These are phyloP conservation scores for Seriola aureovittata DNA, from an alignment of 2,113 vertebrate species.

Conservation along the genomic window DNA sequence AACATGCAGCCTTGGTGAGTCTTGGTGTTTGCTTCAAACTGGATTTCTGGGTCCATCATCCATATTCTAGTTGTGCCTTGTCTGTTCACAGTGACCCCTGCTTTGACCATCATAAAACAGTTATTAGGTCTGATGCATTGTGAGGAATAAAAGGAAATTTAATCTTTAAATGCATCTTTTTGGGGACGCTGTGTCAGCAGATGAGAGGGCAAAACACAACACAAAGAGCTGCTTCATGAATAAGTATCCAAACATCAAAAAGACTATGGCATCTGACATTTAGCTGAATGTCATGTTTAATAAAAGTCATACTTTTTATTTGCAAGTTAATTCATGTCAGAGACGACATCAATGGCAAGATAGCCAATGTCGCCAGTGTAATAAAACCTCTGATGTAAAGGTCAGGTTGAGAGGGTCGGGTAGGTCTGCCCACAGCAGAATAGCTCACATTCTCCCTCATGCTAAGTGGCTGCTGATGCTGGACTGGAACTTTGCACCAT, in stretches of 20 bases:
- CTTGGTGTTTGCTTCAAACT: not conserved
- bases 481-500: slow-evolving; percentile 10
- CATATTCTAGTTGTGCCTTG: not conserved
- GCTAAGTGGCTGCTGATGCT: slow-evolving; percentile 30
- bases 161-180: slow-evolving; percentile 4
- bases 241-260: slow-evolving; percentile 8
- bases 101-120: slow-evolving; percentile 16
- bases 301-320: slow-evolving; percentile 9
- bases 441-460: slow-evolving; percentile 61
- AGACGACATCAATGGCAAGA: slow-evolving; percentile 7
- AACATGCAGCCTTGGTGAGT: no score
- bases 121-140: not conserved
- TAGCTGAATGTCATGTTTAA: slow-evolving; percentile 36
- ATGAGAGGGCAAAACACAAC: not conserved
- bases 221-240: slow-evolving; percentile 40
- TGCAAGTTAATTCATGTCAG: slow-evolving; percentile 16
- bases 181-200: not conserved
- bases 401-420: slow-evolving; percentile 27
- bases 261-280: slow-evolving; percentile 14
- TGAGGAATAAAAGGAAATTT: not conserved
- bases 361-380: slow-evolving; percentile 1
- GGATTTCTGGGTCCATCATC: not conserved
- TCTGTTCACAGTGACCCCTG: no score
- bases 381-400: slow-evolving; percentile 27
- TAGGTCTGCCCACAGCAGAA: slow-evolving; percentile 49